Percentiles rank a stretch among this genome's conserved stretches.
Evolutionary conservation across 2,888 invertebrate species (phyloP).

Genomic region (Antitype chi): DNA sequence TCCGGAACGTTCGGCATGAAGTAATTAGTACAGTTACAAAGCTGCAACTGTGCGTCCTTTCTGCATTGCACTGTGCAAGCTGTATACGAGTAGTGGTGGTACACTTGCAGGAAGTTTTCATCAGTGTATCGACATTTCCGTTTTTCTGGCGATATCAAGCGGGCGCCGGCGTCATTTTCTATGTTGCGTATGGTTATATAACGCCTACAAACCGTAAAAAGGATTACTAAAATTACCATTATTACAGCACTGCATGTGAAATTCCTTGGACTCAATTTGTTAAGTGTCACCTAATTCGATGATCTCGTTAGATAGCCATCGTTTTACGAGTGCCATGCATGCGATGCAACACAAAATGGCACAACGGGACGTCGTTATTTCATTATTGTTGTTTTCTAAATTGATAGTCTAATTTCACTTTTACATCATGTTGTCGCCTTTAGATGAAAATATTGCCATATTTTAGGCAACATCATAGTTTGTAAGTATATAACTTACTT

Average conservation of each 20-base stretch:
- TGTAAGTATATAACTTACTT: constrained; percentile 75
- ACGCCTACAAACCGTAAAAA: constrained; percentile 80
- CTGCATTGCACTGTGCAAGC: constrained; percentile 94
- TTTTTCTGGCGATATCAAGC: constrained; percentile 91
- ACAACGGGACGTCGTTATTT: constrained; percentile 27
- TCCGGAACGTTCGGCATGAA: constrained; percentile 92
- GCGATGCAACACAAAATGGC: constrained; percentile 30
- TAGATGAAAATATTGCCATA: not conserved
- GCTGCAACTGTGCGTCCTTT: constrained; percentile 91
- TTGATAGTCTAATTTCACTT: constrained; percentile 10
- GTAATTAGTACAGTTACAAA: constrained; percentile 93
- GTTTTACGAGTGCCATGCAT: constrained; percentile 25
- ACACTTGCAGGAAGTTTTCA: constrained; percentile 91
- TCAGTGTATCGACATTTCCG: constrained; percentile 94
- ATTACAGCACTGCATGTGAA: constrained; percentile 32
- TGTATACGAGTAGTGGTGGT: constrained; percentile 92
- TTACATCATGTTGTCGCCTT: not conserved
- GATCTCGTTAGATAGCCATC: constrained; percentile 58
- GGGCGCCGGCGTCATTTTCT: constrained; percentile 92
- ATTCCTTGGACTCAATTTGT: constrained; percentile 63
- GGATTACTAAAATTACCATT: constrained; percentile 41
- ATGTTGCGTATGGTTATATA: constrained; percentile 91
- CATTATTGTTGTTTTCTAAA: constrained; percentile 8
- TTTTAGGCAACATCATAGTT: not conserved
- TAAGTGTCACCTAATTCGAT: constrained; percentile 49